Evolutionary conservation across 2,888 invertebrate species (phyloP).

Genomic region (Chouioia cunea): DNA sequence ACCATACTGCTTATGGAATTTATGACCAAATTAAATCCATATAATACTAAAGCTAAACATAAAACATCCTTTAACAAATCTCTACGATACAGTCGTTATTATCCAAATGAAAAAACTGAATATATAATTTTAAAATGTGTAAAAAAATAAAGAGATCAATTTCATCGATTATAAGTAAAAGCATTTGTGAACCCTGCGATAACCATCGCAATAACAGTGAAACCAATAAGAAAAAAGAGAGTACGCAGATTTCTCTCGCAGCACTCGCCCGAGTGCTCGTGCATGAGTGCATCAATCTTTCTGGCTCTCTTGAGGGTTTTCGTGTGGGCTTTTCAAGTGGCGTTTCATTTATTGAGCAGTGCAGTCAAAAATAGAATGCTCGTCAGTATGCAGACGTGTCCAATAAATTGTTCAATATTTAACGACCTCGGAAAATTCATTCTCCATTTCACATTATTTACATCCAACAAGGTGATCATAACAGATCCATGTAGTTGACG

Average conservation of each 20-base stretch:
- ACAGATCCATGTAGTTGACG: no score
- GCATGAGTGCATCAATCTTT: slow-evolving; percentile 18
- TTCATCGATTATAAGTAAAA: slow-evolving; percentile 17
- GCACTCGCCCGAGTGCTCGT: slow-evolving; percentile 18
- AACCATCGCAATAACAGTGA: slow-evolving; percentile 31
- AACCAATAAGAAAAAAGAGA: slow-evolving; percentile 7
- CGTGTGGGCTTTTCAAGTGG: no score
- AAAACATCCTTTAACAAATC: slow-evolving; percentile 7
- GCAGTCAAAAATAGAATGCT: no score
- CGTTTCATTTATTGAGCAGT: no score
- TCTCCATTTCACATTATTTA: no score
- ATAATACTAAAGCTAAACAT: not conserved
- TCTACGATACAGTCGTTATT: not conserved
- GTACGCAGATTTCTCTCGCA: not conserved
- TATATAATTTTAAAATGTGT: not conserved
- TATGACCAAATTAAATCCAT: slow-evolving; percentile 9
- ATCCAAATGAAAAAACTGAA: no score
- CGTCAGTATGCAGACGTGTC: no score
- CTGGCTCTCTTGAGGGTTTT: not conserved
- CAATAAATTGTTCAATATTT: no score
- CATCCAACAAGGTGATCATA: no score
- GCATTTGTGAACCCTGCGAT: slow-evolving; percentile 24
- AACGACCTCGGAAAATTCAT: no score
- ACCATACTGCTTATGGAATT: slow-evolving; percentile 32
- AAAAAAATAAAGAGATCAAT: slow-evolving; percentile 14